A percentile compares a stretch with the other conserved stretches of the same genome.
Conservation (phyloP, 64 coral and sea anemone genomes). For the Exaiptasia diaphana region DNA sequence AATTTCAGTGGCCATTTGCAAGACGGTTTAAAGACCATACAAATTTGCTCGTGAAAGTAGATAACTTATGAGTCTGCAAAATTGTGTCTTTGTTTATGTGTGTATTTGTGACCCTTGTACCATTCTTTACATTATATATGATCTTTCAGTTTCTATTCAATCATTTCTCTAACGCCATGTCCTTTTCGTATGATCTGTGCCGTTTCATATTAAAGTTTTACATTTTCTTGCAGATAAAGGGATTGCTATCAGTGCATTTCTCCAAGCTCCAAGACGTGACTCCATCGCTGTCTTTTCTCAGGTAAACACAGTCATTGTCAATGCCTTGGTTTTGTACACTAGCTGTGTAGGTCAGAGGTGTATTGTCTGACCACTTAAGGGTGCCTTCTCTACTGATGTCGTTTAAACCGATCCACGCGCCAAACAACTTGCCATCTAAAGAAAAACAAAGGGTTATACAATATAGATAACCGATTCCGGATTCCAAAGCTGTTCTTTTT, state of each 20-base stretch:
- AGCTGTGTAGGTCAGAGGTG: not conserved
- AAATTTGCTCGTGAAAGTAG: too few relatives aligned
- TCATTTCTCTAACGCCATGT: too few relatives aligned
- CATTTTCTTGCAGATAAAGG: not conserved
- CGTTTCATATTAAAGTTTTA: too few relatives aligned
- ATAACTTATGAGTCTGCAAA: too few relatives aligned
- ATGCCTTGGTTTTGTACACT: not conserved
- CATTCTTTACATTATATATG: too few relatives aligned
- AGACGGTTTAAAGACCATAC: too few relatives aligned
- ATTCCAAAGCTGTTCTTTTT: not conserved
- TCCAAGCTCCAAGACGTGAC: not conserved
- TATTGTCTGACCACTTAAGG: conserved; percentile 7
- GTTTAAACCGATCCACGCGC: conserved; percentile 34
- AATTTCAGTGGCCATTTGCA: too few relatives aligned
- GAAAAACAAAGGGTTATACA: not conserved
- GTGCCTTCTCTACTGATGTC: conserved; percentile 11
- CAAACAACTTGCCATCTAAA: not conserved
- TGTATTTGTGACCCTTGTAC: too few relatives aligned
- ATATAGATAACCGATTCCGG: not conserved
- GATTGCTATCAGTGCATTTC: not conserved
- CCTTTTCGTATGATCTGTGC: too few relatives aligned
- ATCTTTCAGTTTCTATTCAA: too few relatives aligned
- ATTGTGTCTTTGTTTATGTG: too few relatives aligned
- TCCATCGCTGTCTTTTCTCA: not conserved
- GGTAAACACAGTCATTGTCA: conserved; percentile 1